These are phyloP conservation scores for Acleris emargana DNA, from an alignment of 2,888 invertebrate genomes.

Conservation along the genomic window DNA sequence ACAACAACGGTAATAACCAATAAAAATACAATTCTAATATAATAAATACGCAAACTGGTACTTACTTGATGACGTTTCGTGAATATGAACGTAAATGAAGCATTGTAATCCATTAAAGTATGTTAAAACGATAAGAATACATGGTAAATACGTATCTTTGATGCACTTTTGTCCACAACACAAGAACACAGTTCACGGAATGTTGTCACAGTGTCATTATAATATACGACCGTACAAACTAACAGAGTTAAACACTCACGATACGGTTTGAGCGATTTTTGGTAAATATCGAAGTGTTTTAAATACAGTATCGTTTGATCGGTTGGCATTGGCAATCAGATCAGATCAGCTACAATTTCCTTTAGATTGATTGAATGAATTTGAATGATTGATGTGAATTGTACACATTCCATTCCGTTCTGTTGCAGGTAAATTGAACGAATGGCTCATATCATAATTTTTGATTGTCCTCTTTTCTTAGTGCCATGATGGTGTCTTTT, in stretches of 20 bases:
- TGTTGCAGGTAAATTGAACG: slow-evolving; percentile 38
- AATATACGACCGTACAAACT: slow-evolving; percentile 50
- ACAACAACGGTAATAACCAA: slow-evolving; percentile 36
- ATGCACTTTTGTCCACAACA: slow-evolving; percentile 54
- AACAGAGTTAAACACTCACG: slow-evolving; percentile 48
- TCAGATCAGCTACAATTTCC: slow-evolving; percentile 54
- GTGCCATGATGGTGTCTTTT: too few species aligned
- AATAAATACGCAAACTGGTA: slow-evolving; percentile 39
- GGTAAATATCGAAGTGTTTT: slow-evolving; percentile 47
- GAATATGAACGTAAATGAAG: slow-evolving; percentile 53
- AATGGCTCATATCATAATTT: neutral
- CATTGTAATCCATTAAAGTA: slow-evolving; percentile 55
- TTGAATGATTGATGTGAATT: slow-evolving; percentile 40
- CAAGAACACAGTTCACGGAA: slow-evolving; percentile 52
- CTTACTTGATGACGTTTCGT: slow-evolving; percentile 62
- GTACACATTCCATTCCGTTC: slow-evolving; percentile 38
- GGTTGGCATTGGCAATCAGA: slow-evolving; percentile 62
- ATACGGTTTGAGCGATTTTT: slow-evolving; percentile 51
- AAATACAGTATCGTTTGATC: slow-evolving; percentile 52
- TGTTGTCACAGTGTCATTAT: slow-evolving; percentile 57
- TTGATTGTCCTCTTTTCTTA: too few species aligned
- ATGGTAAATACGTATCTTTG: slow-evolving; percentile 59
- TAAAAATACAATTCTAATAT: slow-evolving; percentile 41
- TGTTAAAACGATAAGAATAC: slow-evolving; percentile 59
- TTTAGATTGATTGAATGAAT: slow-evolving; percentile 61